Conservation (phyloP, 2,888 invertebrate genomes). For the Altica lythri region DNA sequence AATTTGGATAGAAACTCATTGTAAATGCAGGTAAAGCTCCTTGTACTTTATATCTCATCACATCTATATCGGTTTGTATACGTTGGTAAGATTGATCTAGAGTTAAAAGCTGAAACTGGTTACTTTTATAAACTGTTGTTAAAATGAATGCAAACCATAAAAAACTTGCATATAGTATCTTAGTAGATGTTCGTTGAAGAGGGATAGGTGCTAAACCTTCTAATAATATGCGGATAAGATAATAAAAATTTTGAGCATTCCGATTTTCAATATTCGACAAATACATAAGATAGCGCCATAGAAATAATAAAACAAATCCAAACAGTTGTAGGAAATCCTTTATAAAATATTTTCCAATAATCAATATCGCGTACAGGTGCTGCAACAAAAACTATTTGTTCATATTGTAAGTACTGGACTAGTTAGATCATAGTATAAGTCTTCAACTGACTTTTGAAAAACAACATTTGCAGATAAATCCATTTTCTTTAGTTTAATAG, state of each 20-base stretch:
- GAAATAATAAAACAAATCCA: background rate
- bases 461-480: background rate
- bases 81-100: background rate
- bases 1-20: too few relatives aligned
- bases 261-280: too few relatives aligned
- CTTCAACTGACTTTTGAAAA: background rate
- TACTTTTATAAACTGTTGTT: constrained; percentile 4
- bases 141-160: background rate
- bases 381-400: too few relatives aligned
- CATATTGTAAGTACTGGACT: too few relatives aligned
- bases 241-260: too few relatives aligned
- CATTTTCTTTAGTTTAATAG: background rate
- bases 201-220: background rate
- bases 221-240: background rate
- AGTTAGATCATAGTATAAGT: background rate
- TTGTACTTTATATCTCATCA: background rate
- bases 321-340: background rate
- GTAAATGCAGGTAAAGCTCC: background rate
- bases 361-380: too few relatives aligned
- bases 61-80: background rate
- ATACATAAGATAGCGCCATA: too few relatives aligned
- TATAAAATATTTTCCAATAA: constrained; percentile 5
- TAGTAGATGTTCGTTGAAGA: background rate
- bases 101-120: background rate
- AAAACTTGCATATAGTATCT: background rate